phyloP scores from a whole-genome alignment of 2,113 vertebrate genomes.

The Numida meleagris region DNA sequence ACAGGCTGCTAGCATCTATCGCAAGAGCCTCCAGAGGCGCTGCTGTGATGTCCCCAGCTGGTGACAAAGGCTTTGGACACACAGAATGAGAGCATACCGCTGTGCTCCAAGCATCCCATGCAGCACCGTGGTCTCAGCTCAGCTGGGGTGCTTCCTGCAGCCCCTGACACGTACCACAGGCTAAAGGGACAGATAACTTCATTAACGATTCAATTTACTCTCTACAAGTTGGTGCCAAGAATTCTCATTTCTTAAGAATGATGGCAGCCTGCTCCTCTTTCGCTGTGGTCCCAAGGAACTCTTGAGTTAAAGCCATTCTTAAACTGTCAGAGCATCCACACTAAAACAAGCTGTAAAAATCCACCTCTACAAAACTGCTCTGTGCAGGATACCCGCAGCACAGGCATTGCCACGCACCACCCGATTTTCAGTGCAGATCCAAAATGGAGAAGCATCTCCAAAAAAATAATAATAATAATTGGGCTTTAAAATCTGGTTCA shows the following conservation, averaged over 20 bases:
- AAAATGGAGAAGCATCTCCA: background rate
- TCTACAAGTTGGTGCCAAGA: background rate
- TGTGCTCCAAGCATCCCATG: background rate
- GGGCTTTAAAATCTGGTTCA: background rate
- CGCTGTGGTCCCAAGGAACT: constrained; percentile 18
- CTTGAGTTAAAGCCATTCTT: constrained; percentile 43
- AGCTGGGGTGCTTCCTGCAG: background rate
- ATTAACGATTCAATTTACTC: background rate
- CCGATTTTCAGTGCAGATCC: background rate
- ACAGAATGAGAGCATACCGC: background rate
- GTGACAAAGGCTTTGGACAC: background rate
- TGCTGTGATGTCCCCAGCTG: too few species aligned
- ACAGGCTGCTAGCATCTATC: background rate
- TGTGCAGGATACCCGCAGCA: background rate
- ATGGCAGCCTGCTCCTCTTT: background rate
- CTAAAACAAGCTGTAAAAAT: constrained; percentile 41
- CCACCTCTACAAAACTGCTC: background rate
- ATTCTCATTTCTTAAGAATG: background rate
- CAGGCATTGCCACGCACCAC: background rate
- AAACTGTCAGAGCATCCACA: constrained; percentile 23
- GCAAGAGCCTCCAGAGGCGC: background rate
- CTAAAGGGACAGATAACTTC: too few species aligned
- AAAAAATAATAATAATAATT: background rate
- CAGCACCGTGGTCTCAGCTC: background rate
- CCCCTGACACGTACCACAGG: too few species aligned